Percentiles rank a stretch among this genome's conserved stretches.
Conservation (phyloP, 2,113 vertebrate species). For the Hymenochirus boettgeri region DNA sequence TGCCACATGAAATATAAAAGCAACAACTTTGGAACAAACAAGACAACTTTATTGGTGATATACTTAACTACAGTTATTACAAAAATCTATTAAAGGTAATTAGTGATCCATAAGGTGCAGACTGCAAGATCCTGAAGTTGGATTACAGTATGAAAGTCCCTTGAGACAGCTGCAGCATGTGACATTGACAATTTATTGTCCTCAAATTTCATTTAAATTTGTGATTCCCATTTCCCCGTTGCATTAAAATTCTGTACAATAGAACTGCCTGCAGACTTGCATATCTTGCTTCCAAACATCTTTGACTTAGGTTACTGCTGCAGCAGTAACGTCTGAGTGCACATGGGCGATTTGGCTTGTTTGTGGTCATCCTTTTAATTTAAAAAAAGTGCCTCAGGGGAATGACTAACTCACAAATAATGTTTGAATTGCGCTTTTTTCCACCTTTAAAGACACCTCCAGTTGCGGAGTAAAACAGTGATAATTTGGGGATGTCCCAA, state of each 20-base stretch:
- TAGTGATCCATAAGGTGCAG: conserved; percentile 90
- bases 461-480: background rate
- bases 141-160: conserved; percentile 79
- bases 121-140: conserved; percentile 79
- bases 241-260: conserved; percentile 67
- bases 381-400: conserved; percentile 38
- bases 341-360: conserved; percentile 56
- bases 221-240: conserved; percentile 61
- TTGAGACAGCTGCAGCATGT: conserved; percentile 73
- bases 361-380: conserved; percentile 57
- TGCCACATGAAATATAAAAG: no score
- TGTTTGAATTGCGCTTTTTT: no score
- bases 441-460: background rate
- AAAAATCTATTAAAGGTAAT: conserved; percentile 73
- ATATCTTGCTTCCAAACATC: conserved; percentile 54
- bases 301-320: conserved; percentile 51
- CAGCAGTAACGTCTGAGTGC: conserved; percentile 56
- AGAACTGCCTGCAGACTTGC: conserved; percentile 62
- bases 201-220: conserved; percentile 52
- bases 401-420: background rate
- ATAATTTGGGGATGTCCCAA: background rate
- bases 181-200: conserved; percentile 65
- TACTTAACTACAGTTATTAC: conserved; percentile 88
- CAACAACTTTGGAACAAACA: conserved; percentile 64
- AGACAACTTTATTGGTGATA: conserved; percentile 95